A percentile compares a stretch with the other conserved stretches of the same genome.
These are phyloP conservation scores for Synergus itoensis DNA, from an alignment of 2,888 invertebrate genomes.

Conservation along the genomic window DNA sequence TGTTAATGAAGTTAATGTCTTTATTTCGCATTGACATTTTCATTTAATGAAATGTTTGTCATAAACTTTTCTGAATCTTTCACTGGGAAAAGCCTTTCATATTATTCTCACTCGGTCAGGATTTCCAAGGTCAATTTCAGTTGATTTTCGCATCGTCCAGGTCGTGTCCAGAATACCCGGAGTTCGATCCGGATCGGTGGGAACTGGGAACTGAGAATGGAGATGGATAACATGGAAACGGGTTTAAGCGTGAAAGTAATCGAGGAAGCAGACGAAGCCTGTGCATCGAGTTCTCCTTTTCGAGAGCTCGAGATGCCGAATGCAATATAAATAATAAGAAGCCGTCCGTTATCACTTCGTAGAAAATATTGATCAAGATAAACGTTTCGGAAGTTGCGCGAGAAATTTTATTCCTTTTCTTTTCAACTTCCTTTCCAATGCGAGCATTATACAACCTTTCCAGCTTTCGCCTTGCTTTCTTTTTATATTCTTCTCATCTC, in stretches of 20 bases:
- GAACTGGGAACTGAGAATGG: slow-evolving; percentile 52
- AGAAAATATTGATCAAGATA: slow-evolving; percentile 32
- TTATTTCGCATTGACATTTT: too few relatives aligned
- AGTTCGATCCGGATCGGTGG: slow-evolving; percentile 57
- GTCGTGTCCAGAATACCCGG: slow-evolving; percentile 2
- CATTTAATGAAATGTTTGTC: too few relatives aligned
- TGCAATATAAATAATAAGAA: slow-evolving; percentile 34
- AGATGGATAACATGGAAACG: slow-evolving; percentile 65
- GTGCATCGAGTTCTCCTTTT: slow-evolving; percentile 22
- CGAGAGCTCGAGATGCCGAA: slow-evolving; percentile 31
- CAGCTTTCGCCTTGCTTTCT: background rate
- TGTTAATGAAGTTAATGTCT: too few relatives aligned
- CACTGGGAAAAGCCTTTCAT: background rate
- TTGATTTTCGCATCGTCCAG: slow-evolving; percentile 30
- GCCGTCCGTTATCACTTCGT: slow-evolving; percentile 29
- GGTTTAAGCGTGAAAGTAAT: slow-evolving; percentile 73
- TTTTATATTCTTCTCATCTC: background rate
- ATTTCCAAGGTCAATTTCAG: slow-evolving; percentile 16
- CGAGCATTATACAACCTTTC: background rate
- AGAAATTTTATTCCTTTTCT: slow-evolving; percentile 29
- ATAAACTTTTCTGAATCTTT: background rate
- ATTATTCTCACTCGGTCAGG: background rate
- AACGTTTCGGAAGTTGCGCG: slow-evolving; percentile 33
- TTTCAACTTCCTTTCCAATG: slow-evolving; percentile 25
- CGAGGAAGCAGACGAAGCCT: slow-evolving; percentile 52